Evolutionary conservation across 2,113 vertebrate genomes (phyloP).

Genomic region (Oxyura jamaicensis): DNA sequence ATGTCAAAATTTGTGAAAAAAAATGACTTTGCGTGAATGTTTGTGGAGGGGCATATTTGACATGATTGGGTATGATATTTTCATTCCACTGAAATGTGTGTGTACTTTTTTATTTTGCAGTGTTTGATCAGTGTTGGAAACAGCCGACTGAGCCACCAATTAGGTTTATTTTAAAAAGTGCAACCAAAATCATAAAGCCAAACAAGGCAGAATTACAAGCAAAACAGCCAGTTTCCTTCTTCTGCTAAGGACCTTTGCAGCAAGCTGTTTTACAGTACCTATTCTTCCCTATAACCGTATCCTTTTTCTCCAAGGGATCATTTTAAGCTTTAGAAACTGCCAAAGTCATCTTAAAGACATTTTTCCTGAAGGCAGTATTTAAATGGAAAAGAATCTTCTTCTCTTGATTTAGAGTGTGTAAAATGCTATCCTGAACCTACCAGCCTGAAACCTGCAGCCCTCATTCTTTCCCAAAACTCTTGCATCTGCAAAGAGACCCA

Average conservation of each 20-base stretch:
- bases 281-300: conserved; percentile 38
- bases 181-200: conserved; percentile 2
- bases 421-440: conserved; percentile 38
- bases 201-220: conserved; percentile 1
- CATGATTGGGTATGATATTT: neutral
- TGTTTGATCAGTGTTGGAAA: neutral
- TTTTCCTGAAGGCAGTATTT: conserved; percentile 48
- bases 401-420: conserved; percentile 41
- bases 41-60: neutral
- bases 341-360: conserved; percentile 40
- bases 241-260: conserved; percentile 24
- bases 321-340: conserved; percentile 46
- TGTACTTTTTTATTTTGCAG: neutral
- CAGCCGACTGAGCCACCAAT: neutral
- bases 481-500: conserved; percentile 11
- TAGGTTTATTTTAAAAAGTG: conserved; percentile 4
- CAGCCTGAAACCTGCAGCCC: conserved; percentile 14
- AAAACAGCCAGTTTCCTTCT: neutral
- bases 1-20: neutral
- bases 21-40: neutral
- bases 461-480: conserved; percentile 32
- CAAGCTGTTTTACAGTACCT: conserved; percentile 26
- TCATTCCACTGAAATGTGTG: neutral
- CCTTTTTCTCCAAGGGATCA: conserved; percentile 30
- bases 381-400: conserved; percentile 35